Base-by-base conservation (phyloP, 2,888 invertebrate species). In the Dysmachus trigonus region DNA sequence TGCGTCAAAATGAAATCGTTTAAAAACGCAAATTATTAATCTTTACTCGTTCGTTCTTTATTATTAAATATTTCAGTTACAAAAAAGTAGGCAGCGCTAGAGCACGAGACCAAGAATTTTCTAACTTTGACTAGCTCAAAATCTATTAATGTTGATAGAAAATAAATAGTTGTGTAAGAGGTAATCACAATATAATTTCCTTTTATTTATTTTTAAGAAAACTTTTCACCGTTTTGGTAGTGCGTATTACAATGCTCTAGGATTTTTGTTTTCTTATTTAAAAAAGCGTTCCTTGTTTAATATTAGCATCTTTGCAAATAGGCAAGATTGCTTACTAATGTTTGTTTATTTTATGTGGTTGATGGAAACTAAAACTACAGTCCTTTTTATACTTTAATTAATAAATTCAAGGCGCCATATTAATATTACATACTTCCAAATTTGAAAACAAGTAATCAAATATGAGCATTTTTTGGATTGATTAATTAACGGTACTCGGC, bases 41-140 rank as follows among this genome's bases (percentile, higher is more conserved):
- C 13, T 27, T 62, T 62, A 62, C 22, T 13, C 62, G 27, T 18
- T n/a, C 18, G 47, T 77, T 38, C 22, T 77, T 27, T 77, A 76
- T 35, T 33, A 30, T 33, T 74, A 41, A 74, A 85, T 53, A 27
- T 31, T 53, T 18, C 62, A 71, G 47, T 81, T 76, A 85, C 18
- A 86, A 33, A 72, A 81, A 15, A 74, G 41, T 86, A 86, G 86
- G 86, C 86, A 86, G 86, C 86, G 33, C 47, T 47, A n/a, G 18
- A 47, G 18, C 47, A 47, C 47, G 47, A 47, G n/a, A 47, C 47
- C 47, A 15, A 47, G 47, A 47, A 47, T 47, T 47, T 47, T n/a
- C 47, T 47, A 47, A 47, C 5, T 47, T 41, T 47, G 47, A 47
- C 47, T 47, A 47, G 47, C 18, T 47, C 47, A 47, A 47, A 6